Evolutionary conservation across 2,113 vertebrate species (phyloP), one percentile per base, ranked within the genome.

Genomic region (Eudorcas thomsonii): DNA sequence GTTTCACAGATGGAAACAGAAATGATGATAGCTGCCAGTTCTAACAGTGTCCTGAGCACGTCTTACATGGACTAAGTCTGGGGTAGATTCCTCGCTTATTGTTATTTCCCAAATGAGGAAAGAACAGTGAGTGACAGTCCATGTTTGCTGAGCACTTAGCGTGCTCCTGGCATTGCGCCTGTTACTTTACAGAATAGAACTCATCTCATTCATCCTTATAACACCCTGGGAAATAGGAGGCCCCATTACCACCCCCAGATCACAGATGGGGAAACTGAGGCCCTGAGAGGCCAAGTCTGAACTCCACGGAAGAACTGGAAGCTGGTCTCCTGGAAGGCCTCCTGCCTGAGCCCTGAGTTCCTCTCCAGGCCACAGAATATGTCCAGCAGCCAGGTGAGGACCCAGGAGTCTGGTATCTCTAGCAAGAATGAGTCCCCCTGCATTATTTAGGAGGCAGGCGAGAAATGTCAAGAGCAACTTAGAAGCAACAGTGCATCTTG

Each of bases 391-490:
- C 84, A 21, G 30, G 39, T 7, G 30, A 55, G 45, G 82, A 82
- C 45, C 26, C 2, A 1, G 39, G 64, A 3, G 15, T 21, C 78
- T 1, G 0, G 17, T 6, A 3, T 26, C 39, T 26, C 45, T 12
- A 36, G 28, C 36, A 3, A 59, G 8, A 25, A 8, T 1, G 71
- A 14, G 33, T 21, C 80, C 81, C 43, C 55, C 54, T 26, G 17
- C 19, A 0, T 59, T 9, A 25, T 36, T 54, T 19, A 11, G n/a
- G 36, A 85, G 78, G 50, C 33, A n/a, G 36, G 86, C 1, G 3
- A 60, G 23, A 39, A 19, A 80, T 3, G 30, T 60, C 10, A 12
- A 82, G 28, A 33, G 19, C 43, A 43, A 50, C 39, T 82, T 54
- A 62, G 82, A 59, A 82, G n/a, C n/a, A 81, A 54, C 28, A 15